These are phyloP conservation scores for Sardinella longiceps DNA, from an alignment of 2,797 vertebrate species.

Conservation along the genomic window DNA sequence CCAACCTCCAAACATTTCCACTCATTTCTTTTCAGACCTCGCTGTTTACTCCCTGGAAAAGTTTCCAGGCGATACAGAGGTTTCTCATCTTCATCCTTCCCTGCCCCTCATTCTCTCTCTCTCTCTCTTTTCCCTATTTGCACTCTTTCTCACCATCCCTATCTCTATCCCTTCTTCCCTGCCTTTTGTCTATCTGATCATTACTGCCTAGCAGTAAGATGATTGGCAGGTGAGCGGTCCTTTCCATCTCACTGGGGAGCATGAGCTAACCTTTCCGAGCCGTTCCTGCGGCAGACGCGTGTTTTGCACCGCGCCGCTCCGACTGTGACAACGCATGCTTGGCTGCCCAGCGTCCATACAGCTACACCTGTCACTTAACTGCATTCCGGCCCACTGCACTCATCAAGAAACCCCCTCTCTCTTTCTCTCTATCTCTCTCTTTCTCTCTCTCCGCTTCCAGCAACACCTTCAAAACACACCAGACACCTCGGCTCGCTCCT, in stretches of 20 bases:
- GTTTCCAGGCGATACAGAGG: slow-evolving; percentile 37
- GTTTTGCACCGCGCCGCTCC: slow-evolving; percentile 43
- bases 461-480: slow-evolving; percentile 30
- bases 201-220: background rate
- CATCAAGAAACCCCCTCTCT: slow-evolving; percentile 46
- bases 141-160: slow-evolving; percentile 12
- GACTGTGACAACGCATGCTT: slow-evolving; percentile 46
- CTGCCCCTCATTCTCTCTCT: background rate
- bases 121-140: background rate
- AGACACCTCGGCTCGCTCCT: background rate
- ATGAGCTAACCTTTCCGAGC: slow-evolving; percentile 27
- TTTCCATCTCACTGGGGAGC: slow-evolving; percentile 16
- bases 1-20: slow-evolving; percentile 51
- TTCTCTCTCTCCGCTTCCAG: slow-evolving; percentile 35
- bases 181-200: background rate
- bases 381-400: slow-evolving; percentile 46
- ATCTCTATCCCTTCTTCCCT: slow-evolving; percentile 35
- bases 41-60: slow-evolving; percentile 49
- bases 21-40: slow-evolving; percentile 56
- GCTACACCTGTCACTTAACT: slow-evolving; percentile 51
- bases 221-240: background rate
- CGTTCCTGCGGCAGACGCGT: slow-evolving; percentile 22
- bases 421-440: no score
- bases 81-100: background rate
- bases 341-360: slow-evolving; percentile 44